Conservation (phyloP, 2,797 vertebrate genomes). For the Petrocephalus sullivani region DNA sequence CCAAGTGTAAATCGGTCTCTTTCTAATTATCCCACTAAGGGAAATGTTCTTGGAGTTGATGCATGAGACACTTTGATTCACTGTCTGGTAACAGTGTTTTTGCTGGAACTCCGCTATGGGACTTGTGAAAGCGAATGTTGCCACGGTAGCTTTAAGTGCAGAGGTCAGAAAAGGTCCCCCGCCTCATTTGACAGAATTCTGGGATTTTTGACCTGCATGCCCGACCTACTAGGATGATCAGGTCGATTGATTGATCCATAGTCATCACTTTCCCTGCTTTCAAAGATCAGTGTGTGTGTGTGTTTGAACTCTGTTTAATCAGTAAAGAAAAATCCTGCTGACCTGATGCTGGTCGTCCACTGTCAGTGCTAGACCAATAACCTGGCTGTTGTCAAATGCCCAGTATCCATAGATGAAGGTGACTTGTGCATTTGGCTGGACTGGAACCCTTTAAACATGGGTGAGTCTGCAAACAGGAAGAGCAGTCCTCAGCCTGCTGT, state of each 20-base stretch:
- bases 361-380: background rate
- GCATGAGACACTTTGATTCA: background rate
- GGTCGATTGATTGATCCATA: background rate
- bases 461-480: background rate
- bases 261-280: background rate
- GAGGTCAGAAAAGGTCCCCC: background rate
- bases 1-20: background rate
- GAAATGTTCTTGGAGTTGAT: slow-evolving; percentile 12
- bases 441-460: background rate
- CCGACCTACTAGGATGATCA: background rate
- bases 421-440: background rate
- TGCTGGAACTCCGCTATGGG: background rate
- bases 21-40: slow-evolving; percentile 18
- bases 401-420: background rate
- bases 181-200: background rate
- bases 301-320: background rate
- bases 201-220: background rate
- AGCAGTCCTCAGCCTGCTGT: background rate
- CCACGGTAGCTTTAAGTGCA: background rate
- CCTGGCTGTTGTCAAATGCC: background rate
- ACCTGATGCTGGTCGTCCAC: background rate
- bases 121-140: background rate
- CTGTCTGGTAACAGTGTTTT: background rate
- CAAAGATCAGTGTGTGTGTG: background rate
- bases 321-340: background rate